phyloP scores from a whole-genome alignment of 2,797 vertebrate species.

The Enteromius trimaculatus region DNA sequence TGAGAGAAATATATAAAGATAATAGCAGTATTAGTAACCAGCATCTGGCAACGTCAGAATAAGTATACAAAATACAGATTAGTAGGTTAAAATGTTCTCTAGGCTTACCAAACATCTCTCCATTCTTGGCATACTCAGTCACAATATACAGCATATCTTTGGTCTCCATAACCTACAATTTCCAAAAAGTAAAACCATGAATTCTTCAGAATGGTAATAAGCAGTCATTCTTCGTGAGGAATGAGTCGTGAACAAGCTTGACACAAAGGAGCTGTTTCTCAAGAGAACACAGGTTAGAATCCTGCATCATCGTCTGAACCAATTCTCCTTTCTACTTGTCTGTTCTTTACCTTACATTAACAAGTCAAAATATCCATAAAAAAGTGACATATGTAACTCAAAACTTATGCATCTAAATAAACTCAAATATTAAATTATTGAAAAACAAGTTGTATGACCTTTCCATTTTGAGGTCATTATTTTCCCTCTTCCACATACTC shows the following conservation, averaged over 20 bases:
- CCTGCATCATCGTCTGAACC: background rate
- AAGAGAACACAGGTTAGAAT: background rate
- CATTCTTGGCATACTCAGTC: constrained; percentile 83
- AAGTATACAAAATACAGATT: background rate
- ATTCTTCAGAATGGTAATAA: background rate
- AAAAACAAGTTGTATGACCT: constrained; percentile 30
- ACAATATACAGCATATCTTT: constrained; percentile 87
- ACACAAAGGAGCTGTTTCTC: background rate
- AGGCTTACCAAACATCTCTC: constrained; percentile 85
- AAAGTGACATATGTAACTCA: background rate
- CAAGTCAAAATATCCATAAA: background rate
- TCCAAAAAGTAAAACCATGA: constrained; percentile 1
- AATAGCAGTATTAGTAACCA: background rate
- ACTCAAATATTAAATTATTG: background rate
- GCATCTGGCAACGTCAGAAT: background rate
- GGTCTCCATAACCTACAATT: constrained; percentile 83
- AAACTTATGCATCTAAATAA: background rate
- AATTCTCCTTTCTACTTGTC: background rate
- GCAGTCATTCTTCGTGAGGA: no score
- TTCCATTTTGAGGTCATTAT: constrained; percentile 41
- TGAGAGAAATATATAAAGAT: background rate
- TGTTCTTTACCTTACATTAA: background rate
- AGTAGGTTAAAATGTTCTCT: background rate
- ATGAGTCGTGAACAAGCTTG: background rate
- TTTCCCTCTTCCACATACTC: constrained; percentile 38